These are phyloP conservation scores for Mercenaria mercenaria DNA, from an alignment of 1,140 invertebrate species.

Conservation along the genomic window DNA sequence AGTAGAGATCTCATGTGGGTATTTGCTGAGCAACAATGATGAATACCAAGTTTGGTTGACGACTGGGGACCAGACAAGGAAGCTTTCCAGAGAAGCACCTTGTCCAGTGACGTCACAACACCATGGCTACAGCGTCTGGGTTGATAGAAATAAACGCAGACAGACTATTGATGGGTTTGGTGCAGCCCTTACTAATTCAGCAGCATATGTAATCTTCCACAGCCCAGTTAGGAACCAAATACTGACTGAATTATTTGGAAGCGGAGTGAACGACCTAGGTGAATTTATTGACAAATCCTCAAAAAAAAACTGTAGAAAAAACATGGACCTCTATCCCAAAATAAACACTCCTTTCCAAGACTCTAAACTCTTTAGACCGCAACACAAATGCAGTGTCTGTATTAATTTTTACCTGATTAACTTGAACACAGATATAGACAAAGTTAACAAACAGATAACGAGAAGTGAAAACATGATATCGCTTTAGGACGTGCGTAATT, in stretches of 20 bases:
- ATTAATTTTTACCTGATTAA: too few relatives aligned
- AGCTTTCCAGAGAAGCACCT: conserved; percentile 53
- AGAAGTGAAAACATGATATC: too few relatives aligned
- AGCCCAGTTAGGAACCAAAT: conserved; percentile 69
- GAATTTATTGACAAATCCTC: neutral
- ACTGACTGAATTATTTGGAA: conserved; percentile 68
- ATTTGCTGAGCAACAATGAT: conserved; percentile 14
- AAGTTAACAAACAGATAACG: too few relatives aligned
- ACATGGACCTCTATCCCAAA: neutral
- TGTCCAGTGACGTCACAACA: neutral
- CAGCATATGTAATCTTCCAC: conserved; percentile 71
- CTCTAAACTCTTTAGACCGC: neutral
- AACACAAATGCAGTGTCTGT: too few relatives aligned
- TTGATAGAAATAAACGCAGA: conserved; percentile 60
- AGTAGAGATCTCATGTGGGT: neutral
- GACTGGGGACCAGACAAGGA: conserved; percentile 61
- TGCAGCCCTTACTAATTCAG: conserved; percentile 69
- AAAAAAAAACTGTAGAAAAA: neutral
- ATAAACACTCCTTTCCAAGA: neutral
- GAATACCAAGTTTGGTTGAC: conserved; percentile 66
- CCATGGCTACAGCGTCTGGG: conserved; percentile 35
- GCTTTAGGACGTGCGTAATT: too few relatives aligned
- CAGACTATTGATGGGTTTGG: conserved; percentile 73
- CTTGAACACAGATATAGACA: too few relatives aligned
- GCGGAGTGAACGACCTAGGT: conserved; percentile 30